Evolutionary conservation across 2,797 vertebrate genomes (phyloP).

Genomic region (Coendou prehensilis): DNA sequence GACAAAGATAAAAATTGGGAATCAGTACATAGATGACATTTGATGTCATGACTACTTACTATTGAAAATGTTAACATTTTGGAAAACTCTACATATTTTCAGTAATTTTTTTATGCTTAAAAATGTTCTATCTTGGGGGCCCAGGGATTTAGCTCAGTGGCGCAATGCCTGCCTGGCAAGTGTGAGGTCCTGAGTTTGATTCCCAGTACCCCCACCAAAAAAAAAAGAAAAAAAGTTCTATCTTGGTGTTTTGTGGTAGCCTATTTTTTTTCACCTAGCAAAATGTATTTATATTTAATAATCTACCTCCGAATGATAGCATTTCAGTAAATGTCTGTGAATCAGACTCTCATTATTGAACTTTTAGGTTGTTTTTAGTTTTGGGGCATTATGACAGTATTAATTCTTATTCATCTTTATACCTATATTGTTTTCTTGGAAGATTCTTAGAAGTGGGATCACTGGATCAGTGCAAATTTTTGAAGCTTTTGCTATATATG

Average conservation of each 20-base stretch:
- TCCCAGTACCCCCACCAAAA: too few species aligned
- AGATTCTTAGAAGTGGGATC: conserved; percentile 51
- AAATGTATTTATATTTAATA: conserved; percentile 41
- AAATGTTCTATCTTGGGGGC: neutral
- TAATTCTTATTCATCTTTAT: conserved; percentile 18
- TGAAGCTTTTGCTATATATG: neutral
- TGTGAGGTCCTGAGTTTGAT: too few species aligned
- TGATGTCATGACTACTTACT: neutral
- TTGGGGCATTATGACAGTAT: neutral
- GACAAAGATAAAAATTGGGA: conserved; percentile 27
- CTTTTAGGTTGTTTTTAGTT: conserved; percentile 32
- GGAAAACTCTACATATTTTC: neutral
- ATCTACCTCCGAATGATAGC: neutral
- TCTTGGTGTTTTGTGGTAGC: neutral
- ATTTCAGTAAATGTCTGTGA: conserved; percentile 17
- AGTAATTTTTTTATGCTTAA: conserved; percentile 45
- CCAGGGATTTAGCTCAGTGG: too few species aligned
- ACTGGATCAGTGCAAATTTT: neutral
- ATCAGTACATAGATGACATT: neutral
- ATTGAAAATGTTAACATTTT: conserved; percentile 55
- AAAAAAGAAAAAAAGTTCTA: neutral
- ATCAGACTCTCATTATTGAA: neutral
- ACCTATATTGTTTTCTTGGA: neutral
- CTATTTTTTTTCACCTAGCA: neutral
- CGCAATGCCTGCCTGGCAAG: too few species aligned